A percentile compares a stretch with the other conserved stretches of the same genome.
Evolutionary conservation across 2,797 vertebrate species (phyloP).

Genomic region (Clamator glandarius): DNA sequence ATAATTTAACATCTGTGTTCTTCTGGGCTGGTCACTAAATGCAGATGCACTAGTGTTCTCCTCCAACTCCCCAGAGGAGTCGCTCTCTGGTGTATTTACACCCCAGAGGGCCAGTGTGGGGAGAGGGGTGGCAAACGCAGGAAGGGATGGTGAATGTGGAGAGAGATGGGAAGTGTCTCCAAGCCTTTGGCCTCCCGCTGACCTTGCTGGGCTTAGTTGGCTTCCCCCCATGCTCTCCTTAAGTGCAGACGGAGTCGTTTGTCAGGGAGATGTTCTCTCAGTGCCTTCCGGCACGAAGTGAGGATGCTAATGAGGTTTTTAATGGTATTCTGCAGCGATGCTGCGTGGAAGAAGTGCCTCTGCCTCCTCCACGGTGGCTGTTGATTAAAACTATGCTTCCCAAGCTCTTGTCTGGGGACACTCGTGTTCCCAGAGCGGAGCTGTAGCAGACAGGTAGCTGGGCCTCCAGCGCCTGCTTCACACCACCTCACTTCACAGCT

Average conservation of each 20-base stretch:
- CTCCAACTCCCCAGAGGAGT: neutral
- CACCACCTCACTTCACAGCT: neutral
- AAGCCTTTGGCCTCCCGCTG: constrained; percentile 24
- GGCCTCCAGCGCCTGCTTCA: neutral
- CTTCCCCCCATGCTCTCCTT: neutral
- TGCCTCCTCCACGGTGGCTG: neutral
- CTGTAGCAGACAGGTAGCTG: neutral
- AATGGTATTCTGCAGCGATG: constrained; percentile 19
- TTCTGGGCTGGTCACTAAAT: neutral
- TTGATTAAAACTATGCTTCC: neutral
- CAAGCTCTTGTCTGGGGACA: neutral
- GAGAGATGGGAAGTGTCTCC: neutral
- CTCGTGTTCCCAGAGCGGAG: neutral
- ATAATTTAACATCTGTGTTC: neutral
- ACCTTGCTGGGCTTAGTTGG: constrained; percentile 17
- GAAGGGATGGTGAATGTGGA: neutral
- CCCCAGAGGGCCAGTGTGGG: neutral
- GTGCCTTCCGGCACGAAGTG: neutral
- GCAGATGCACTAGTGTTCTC: neutral
- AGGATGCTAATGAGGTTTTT: constrained; percentile 11
- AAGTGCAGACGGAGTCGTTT: neutral
- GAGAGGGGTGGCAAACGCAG: too few species aligned
- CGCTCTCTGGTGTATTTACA: neutral
- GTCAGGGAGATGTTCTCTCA: constrained; percentile 14
- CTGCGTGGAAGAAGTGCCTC: neutral